phyloP scores from a whole-genome alignment of 2,888 invertebrate species.

The Gymnosoma rotundatum region DNA sequence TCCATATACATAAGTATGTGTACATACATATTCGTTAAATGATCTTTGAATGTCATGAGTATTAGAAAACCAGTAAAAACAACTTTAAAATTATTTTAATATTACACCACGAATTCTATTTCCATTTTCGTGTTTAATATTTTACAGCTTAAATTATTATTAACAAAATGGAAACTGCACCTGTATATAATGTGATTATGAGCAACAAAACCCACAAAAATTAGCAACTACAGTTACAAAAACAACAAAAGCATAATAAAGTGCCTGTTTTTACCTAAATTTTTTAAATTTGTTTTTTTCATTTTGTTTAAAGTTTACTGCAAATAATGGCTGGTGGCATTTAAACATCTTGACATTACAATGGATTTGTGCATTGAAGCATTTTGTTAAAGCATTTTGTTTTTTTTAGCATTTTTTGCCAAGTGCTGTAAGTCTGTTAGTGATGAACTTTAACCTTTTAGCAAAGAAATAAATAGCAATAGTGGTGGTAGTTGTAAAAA shows the following conservation, averaged over 20 bases:
- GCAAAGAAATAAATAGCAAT: conserved; percentile 13
- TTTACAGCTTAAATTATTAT: conserved; percentile 39
- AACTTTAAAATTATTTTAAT: conserved; percentile 42
- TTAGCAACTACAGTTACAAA: background rate
- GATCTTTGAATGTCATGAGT: conserved; percentile 13
- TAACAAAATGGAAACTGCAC: conserved; percentile 61
- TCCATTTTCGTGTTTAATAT: background rate
- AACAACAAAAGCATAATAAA: conserved; percentile 9
- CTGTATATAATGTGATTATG: conserved; percentile 53
- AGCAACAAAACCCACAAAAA: conserved; percentile 15
- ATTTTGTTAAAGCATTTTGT: conserved; percentile 16
- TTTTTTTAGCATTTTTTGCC: background rate
- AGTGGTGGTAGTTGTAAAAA: conserved; percentile 1
- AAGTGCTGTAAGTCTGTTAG: conserved; percentile 37
- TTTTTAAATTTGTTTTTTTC: conserved; percentile 21
- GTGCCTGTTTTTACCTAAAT: conserved; percentile 21
- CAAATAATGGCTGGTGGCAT: conserved; percentile 67
- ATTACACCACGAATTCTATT: conserved; percentile 27
- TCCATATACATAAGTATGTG: conserved; percentile 35
- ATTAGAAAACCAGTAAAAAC: background rate
- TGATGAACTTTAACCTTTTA: conserved; percentile 56
- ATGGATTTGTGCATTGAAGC: conserved; percentile 55
- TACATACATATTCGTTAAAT: background rate
- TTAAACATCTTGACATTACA: conserved; percentile 70
- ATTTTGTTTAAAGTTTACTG: conserved; percentile 32